A percentile compares a stretch with the other conserved stretches of the same genome.
These are phyloP conservation scores for Geodia barretti DNA, from an alignment of 37 sponge, comb jelly and placozoan species.

Conservation along the genomic window DNA sequence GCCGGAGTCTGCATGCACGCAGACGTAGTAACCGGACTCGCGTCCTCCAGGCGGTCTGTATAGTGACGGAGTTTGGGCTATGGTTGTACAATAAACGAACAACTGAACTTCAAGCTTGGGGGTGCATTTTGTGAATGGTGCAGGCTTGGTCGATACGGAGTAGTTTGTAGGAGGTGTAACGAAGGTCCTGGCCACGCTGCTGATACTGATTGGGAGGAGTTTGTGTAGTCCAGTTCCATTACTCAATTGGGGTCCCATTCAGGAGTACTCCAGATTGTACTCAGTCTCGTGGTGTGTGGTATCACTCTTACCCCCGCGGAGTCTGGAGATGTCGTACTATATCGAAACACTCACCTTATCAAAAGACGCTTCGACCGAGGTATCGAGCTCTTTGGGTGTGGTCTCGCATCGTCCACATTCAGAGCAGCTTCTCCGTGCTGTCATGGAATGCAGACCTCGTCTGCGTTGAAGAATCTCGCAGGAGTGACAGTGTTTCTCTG, in stretches of 20 bases:
- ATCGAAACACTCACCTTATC: no score
- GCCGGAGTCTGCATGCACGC: conserved; percentile 73
- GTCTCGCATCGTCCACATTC: background rate
- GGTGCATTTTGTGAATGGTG: conserved; percentile 28
- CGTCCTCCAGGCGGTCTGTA: conserved; percentile 12
- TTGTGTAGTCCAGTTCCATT: conserved; percentile 64
- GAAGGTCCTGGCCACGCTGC: conserved; percentile 65
- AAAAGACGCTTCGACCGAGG: conserved; percentile 18
- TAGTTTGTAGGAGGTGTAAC: conserved; percentile 55
- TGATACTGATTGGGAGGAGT: conserved; percentile 27
- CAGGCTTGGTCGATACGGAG: conserved; percentile 47
- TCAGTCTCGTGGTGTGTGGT: background rate
- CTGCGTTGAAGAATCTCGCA: conserved; percentile 28
- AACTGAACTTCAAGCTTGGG: background rate
- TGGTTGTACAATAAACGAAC: conserved; percentile 65
- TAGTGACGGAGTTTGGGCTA: conserved; percentile 40
- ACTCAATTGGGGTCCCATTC: background rate
- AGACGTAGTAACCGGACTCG: conserved; percentile 60
- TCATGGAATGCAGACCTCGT: conserved; percentile 3
- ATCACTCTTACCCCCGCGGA: background rate
- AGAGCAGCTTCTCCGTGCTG: background rate
- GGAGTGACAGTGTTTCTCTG: conserved; percentile 10
- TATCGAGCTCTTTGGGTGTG: conserved; percentile 6
- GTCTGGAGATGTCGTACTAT: no score
- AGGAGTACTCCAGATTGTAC: conserved; percentile 19